Evolutionary conservation across 2,113 vertebrate genomes (phyloP), one percentile per base, ranked within the genome.

Genomic region (Hippocampus guttulatus): DNA sequence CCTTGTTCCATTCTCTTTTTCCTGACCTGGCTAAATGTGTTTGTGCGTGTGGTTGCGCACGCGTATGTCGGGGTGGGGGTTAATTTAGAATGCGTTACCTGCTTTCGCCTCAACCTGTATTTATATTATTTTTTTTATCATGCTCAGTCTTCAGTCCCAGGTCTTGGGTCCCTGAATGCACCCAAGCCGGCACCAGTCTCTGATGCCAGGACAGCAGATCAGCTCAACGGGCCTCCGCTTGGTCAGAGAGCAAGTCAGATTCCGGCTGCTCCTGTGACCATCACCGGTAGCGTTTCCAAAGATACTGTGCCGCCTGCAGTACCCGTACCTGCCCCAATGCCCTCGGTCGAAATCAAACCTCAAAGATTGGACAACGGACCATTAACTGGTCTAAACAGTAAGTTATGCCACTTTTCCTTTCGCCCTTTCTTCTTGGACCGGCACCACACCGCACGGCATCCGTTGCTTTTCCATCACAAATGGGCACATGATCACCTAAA

Each of bases 121-220:
- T 51, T 7, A 51, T 16, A 51, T 49, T 20, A 0, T 55, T 40
- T 23, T 21, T 20, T 33, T 38, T 38, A 27, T 20, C 30, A 40
- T 61, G 23, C 9, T 38, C 69, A 98, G 97, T 94, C 94, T 49
- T 93, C 95, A 69, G 93, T 95, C 67, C 90, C 96, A 72, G 94
- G 92, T 74, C 95, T 96, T 88, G 94, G 94, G 69, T 93, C 94
- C 51, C 89, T 95, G 20, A 88, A 91, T 67, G 85, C 92, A 65
- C 91, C 95, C 73, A 96, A 96, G 88, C 49, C 92, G 57, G 47
- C 85, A 27, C 91, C 91, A 61, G 78, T 88, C 40, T 84, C 91
- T 69, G 94, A 93, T 67, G 88, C 94, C 40, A 94, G 94, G 78
- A 91, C 94, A 85, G 88, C 94, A 38, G 95, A 98, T 66, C 94